Evolutionary conservation across 2,113 vertebrate species (phyloP).

Genomic region (Calyptomena viridis): DNA sequence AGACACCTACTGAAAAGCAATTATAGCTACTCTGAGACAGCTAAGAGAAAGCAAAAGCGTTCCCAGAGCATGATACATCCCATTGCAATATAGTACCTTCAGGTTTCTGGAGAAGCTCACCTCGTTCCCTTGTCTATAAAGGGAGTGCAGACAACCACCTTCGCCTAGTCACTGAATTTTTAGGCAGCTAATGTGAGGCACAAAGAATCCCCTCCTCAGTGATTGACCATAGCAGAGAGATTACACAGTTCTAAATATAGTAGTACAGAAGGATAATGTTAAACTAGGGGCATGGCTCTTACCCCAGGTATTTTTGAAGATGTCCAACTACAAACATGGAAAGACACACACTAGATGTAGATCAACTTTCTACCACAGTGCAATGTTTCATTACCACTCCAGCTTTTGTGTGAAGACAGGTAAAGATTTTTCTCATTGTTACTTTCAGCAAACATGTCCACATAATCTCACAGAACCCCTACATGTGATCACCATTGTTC

Average conservation of each 20-base stretch:
- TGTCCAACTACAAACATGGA: background rate
- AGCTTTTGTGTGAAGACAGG: background rate
- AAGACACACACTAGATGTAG: background rate
- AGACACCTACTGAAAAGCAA: background rate
- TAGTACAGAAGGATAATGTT: background rate
- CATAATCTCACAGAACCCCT: background rate
- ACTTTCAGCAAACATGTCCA: background rate
- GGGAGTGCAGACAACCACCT: background rate
- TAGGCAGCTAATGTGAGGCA: background rate
- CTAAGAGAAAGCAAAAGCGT: background rate
- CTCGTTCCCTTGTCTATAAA: background rate
- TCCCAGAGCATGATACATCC: background rate
- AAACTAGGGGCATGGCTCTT: conserved; percentile 10
- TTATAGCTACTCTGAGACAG: background rate
- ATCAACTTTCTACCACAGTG: background rate
- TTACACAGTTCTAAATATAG: background rate
- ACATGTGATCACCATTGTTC: background rate
- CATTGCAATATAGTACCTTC: background rate
- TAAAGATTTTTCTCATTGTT: background rate
- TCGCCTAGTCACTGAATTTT: background rate
- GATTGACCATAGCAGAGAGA: background rate
- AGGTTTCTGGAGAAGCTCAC: background rate
- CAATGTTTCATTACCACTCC: background rate
- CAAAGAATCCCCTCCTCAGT: background rate
- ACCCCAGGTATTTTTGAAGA: conserved; percentile 1